These are phyloP conservation scores for Notiomystis cincta DNA, from an alignment of 2,113 vertebrate genomes.

Conservation along the genomic window DNA sequence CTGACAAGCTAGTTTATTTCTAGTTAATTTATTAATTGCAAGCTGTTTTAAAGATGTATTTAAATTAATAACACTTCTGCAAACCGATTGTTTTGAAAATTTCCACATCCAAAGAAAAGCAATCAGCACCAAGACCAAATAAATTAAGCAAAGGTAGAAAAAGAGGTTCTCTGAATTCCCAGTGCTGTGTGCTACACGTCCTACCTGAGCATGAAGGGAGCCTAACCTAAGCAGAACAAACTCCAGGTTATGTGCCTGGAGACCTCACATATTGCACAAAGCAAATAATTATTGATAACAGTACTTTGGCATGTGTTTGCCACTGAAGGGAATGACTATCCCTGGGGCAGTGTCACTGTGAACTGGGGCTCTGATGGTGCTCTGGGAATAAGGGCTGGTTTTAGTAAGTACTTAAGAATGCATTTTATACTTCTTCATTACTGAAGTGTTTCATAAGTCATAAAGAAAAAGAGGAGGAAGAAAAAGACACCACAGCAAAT, in stretches of 20 bases:
- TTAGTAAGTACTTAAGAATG: background rate
- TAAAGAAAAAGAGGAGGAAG: background rate
- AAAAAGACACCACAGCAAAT: background rate
- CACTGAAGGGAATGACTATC: background rate
- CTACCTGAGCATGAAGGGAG: background rate
- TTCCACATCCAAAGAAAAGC: background rate
- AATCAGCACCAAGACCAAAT: background rate
- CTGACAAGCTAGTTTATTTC: background rate
- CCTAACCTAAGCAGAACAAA: background rate
- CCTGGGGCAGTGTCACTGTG: background rate
- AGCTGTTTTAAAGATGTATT: background rate
- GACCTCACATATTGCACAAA: background rate
- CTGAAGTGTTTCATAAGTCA: background rate
- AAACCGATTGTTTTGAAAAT: background rate
- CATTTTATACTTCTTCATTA: background rate
- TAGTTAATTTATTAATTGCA: background rate
- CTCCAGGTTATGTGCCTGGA: background rate
- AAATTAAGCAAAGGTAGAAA: background rate
- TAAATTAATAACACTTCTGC: background rate
- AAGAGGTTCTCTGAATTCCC: background rate
- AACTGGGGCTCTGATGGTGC: background rate
- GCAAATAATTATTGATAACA: background rate
- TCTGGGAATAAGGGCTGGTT: background rate
- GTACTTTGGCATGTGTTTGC: background rate
- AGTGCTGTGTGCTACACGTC: fast-evolving